Conservation (phyloP, 2,888 invertebrate species). For the Erebia ligea region DNA sequence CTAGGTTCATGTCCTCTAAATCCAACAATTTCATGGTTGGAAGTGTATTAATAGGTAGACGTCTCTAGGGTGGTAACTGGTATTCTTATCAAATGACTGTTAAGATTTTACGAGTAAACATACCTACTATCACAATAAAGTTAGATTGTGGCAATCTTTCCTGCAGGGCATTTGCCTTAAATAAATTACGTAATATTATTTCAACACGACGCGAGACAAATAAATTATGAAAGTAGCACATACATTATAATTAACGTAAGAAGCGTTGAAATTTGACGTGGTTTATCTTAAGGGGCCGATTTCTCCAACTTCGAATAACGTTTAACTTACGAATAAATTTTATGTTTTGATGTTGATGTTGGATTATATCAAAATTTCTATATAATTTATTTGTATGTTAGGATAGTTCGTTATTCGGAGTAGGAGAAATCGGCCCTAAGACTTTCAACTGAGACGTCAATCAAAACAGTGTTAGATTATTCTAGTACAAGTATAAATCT, state of each 20-base stretch:
- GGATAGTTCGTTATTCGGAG: no score
- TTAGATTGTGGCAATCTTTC: background rate
- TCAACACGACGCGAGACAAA: background rate
- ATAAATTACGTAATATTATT: background rate
- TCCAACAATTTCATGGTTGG: conserved; percentile 3
- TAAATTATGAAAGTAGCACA: background rate
- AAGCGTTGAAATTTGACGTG: background rate
- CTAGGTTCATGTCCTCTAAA: background rate
- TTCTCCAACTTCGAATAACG: no score
- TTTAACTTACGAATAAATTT: no score
- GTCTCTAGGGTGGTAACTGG: background rate
- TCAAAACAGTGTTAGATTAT: no score
- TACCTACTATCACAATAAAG: conserved; percentile 1
- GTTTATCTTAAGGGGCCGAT: background rate
- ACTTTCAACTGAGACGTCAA: no score
- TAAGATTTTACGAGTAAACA: conserved; percentile 8
- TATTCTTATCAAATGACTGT: conserved; percentile 4
- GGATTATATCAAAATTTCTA: no score
- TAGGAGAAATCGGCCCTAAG: no score
- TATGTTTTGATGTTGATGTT: no score
- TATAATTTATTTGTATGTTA: no score
- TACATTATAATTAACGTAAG: background rate
- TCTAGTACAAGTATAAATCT: no score
- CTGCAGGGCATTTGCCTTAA: conserved; percentile 4
- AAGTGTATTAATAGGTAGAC: background rate